A percentile compares a stretch with the other conserved stretches of the same genome.
Conservation (phyloP, 30 jellyfish, hydroid and myxozoan genomes). For the Clytia hemisphaerica region DNA sequence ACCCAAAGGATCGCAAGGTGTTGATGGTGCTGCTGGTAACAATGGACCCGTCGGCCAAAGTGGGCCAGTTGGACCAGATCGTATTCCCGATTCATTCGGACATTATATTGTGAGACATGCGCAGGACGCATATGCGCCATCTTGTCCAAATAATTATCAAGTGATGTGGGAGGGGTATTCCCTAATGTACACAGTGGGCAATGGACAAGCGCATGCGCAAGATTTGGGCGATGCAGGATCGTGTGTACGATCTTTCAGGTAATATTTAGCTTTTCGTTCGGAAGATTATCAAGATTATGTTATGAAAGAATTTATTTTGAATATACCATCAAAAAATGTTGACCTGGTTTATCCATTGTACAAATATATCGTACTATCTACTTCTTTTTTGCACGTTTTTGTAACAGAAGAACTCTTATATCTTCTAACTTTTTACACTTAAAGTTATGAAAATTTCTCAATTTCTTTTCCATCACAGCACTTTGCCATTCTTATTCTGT, state of each 20-base stretch:
- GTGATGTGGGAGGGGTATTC: conserved; percentile 84
- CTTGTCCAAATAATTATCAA: conserved; percentile 66
- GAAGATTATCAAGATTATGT: too few relatives aligned
- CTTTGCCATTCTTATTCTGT: conserved; percentile 86
- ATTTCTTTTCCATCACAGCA: conserved; percentile 36
- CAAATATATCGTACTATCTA: too few relatives aligned
- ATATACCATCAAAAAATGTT: too few relatives aligned
- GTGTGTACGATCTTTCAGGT: conserved; percentile 57
- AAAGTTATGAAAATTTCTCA: too few relatives aligned
- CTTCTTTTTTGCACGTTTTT: too few relatives aligned
- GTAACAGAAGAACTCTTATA: too few relatives aligned
- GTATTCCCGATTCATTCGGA: conserved; percentile 80
- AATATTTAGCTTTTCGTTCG: too few relatives aligned
- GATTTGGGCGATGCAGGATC: conserved; percentile 96
- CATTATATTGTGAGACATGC: conserved; percentile 86
- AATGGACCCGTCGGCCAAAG: conserved; percentile 57
- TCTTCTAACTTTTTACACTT: neutral
- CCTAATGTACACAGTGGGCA: conserved; percentile 82
- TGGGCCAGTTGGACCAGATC: conserved; percentile 56
- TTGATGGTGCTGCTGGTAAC: conserved; percentile 46
- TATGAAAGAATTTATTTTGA: too few relatives aligned
- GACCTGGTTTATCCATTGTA: too few relatives aligned
- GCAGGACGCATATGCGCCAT: conserved; percentile 50
- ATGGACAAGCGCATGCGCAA: conserved; percentile 87
- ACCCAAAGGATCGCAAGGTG: conserved; percentile 48